Evolutionary conservation across 2,888 invertebrate genomes (phyloP), one percentile per base, ranked within the genome.

Genomic region (Drosophila robusta): DNA sequence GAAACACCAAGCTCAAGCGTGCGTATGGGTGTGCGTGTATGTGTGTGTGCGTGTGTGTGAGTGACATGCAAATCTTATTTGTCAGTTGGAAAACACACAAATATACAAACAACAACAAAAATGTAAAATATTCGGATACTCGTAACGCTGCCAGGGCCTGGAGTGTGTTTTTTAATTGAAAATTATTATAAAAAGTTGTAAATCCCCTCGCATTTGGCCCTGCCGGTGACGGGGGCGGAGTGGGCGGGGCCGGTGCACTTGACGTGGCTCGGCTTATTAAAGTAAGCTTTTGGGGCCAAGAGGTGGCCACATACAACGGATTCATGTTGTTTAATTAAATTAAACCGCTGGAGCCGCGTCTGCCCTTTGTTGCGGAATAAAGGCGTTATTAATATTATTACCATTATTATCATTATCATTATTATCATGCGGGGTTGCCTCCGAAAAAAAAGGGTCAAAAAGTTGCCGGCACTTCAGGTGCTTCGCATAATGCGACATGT

Each of bases 271-370:
- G 65, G 62, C 79, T 69, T 84, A 87, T 84, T 84, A 85, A 69
- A 80, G 76, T 42, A 47, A 57, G 62, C 54, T 60, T 47, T 51
- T 70, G 56, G 68, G 80, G 74, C 76, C 62, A 82, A 87, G 73
- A 79, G 88, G 86, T 86, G 76, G 80, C 68, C 87, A 73, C 75
- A 80, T 80, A 72, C 75, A 84, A 66, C 69, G 75, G 81, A 81
- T 87, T 86, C 79, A 81, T 85, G 86, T 85, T 87, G 89, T 86
- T 89, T 86, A 86, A 86, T 86, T 86, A 89, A 86, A 86, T 86
- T 87, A 86, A 87, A 87, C 85, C 80, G 68, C 68, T 78, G 74
- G 56, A 67, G 75, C 70, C 69, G 67, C 49, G 55, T 57, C 57
- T 55, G 69, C 41, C 75, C 72, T 83, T 84, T 84, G 81, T 84